These are phyloP conservation scores for Parambassis ranga DNA, from an alignment of 2,797 vertebrate genomes.

Conservation along the genomic window DNA sequence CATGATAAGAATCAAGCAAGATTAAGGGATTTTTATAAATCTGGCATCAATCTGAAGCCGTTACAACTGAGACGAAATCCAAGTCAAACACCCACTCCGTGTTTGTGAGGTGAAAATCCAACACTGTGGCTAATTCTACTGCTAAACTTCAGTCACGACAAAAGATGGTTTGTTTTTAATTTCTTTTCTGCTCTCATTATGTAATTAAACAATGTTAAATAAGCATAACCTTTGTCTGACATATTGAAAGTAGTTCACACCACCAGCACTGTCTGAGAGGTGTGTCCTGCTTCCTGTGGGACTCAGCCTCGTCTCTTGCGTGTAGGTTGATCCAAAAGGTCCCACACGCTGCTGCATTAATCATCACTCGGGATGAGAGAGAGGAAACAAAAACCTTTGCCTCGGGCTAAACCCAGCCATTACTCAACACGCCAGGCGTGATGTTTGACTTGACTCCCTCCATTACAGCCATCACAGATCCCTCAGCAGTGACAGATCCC, in stretches of 20 bases:
- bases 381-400: slow-evolving; percentile 69
- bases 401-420: slow-evolving; percentile 61
- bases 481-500: slow-evolving; percentile 57
- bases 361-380: slow-evolving; percentile 70
- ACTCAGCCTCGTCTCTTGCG: slow-evolving; percentile 27
- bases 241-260: slow-evolving; percentile 10
- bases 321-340: slow-evolving; percentile 55
- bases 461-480: slow-evolving; percentile 64
- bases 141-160: slow-evolving; percentile 32
- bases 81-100: slow-evolving; percentile 45
- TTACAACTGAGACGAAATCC: slow-evolving; percentile 50
- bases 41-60: slow-evolving; percentile 57
- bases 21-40: slow-evolving; percentile 73
- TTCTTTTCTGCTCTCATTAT: slow-evolving; percentile 6
- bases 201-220: slow-evolving; percentile 16
- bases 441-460: slow-evolving; percentile 73
- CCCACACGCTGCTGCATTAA: slow-evolving; percentile 66
- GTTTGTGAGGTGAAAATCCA: slow-evolving; percentile 31
- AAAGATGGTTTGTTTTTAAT: slow-evolving; percentile 28
- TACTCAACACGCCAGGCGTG: slow-evolving; percentile 70
- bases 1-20: slow-evolving; percentile 65
- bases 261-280: slow-evolving; percentile 4
- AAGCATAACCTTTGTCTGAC: slow-evolving; percentile 16
- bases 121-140: slow-evolving; percentile 48
- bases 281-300: slow-evolving; percentile 51